Percentiles rank a stretch among this genome's conserved stretches.
Conservation (phyloP, 2,113 vertebrate species). For the Cygnus buccinator region DNA sequence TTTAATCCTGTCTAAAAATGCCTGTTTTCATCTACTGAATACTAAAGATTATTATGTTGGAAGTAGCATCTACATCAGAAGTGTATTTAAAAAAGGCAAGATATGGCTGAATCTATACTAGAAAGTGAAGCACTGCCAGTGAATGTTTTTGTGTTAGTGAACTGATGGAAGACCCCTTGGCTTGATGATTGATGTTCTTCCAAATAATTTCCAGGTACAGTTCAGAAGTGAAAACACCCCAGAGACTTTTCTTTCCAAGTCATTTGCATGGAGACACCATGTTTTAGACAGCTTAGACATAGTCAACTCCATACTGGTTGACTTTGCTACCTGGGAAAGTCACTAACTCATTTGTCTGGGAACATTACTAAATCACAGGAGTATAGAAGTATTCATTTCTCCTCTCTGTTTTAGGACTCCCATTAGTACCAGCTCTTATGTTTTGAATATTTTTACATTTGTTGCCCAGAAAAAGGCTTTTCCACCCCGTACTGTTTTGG, state of each 20-base stretch:
- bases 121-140: not conserved
- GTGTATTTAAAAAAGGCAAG: not conserved
- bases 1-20: not conserved
- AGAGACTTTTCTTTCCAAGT: not conserved
- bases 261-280: fast-evolving
- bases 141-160: not conserved
- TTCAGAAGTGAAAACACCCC: not conserved
- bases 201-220: not conserved
- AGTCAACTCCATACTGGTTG: not conserved
- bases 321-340: not conserved
- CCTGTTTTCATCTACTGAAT: not conserved
- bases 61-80: not conserved
- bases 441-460: not conserved
- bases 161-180: not conserved
- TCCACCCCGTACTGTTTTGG: not conserved
- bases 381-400: not conserved
- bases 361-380: not conserved
- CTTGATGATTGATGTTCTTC: not conserved
- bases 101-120: not conserved
- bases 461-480: not conserved
- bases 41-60: not conserved
- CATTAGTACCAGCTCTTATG: not conserved
- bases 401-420: not conserved
- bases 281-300: not conserved
- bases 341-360: not conserved